A percentile compares a stretch with the other conserved stretches of the same genome.
These are phyloP conservation scores for Oedothorax gibbosus DNA, from an alignment of 1,140 invertebrate species.

Conservation along the genomic window DNA sequence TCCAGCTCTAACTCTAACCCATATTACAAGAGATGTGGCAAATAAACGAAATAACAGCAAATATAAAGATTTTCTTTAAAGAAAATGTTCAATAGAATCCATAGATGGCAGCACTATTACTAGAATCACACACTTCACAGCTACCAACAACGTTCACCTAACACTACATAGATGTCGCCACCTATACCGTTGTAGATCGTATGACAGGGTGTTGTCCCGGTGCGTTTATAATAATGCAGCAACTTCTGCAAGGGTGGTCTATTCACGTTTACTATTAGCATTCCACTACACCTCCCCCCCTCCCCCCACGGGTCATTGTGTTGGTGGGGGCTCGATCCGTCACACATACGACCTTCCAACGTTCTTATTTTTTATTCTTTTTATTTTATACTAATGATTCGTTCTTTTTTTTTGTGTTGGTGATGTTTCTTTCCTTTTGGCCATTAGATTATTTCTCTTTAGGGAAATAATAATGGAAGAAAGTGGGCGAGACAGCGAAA, in stretches of 20 bases:
- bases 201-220: conserved; percentile 39
- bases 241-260: conserved; percentile 51
- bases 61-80: too few relatives aligned
- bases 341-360: conserved; percentile 23
- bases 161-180: conserved; percentile 17
- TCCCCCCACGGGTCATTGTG: conserved; percentile 44
- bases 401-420: background rate
- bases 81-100: background rate
- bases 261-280: conserved; percentile 59
- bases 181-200: background rate
- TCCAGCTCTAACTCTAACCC: too few relatives aligned
- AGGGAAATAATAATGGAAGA: conserved; percentile 1
- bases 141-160: too few relatives aligned
- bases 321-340: conserved; percentile 34
- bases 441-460: background rate
- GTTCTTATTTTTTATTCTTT: background rate
- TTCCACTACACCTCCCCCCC: conserved; percentile 1
- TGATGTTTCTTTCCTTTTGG: too few relatives aligned
- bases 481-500: background rate
- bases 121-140: too few relatives aligned
- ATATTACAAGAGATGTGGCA: too few relatives aligned
- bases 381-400: conserved; percentile 16
- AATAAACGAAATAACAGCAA: background rate
- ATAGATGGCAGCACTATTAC: conserved; percentile 26
- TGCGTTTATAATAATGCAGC: conserved; percentile 43